Evolutionary conservation across 2,113 vertebrate genomes (phyloP).

Genomic region (Apodemus speciosus): DNA sequence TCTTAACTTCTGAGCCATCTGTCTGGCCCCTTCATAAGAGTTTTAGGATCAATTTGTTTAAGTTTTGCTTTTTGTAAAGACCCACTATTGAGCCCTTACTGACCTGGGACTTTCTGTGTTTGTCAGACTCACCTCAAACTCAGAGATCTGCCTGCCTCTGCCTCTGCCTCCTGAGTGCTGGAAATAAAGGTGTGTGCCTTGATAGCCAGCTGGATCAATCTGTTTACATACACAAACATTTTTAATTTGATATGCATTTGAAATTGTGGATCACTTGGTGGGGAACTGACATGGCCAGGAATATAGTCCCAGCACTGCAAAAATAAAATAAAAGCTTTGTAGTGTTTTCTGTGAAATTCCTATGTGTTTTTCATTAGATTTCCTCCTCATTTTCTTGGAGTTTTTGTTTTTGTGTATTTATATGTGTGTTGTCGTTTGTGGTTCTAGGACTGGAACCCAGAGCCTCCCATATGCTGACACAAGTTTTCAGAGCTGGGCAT

Average conservation of each 20-base stretch:
- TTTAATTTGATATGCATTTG: neutral
- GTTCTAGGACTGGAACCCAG: neutral
- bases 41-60: neutral
- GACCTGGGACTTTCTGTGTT: neutral
- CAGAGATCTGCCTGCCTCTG: neutral
- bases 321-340: neutral
- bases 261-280: neutral
- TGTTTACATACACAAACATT: no score
- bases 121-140: neutral
- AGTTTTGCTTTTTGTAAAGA: neutral
- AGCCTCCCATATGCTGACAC: neutral
- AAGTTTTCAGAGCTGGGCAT: no score
- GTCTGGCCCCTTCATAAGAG: neutral
- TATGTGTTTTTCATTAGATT: slow-evolving; percentile 19
- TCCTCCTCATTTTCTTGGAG: neutral
- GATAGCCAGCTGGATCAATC: neutral
- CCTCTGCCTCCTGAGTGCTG: neutral
- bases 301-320: neutral
- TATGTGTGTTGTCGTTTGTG: neutral
- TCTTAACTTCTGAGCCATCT: neutral
- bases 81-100: neutral
- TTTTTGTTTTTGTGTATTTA: neutral
- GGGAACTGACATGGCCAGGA: neutral
- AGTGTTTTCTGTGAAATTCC: neutral
- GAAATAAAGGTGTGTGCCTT: neutral